Evolutionary conservation across 1,140 invertebrate genomes (phyloP).

Genomic region (Polyergus mexicanus): DNA sequence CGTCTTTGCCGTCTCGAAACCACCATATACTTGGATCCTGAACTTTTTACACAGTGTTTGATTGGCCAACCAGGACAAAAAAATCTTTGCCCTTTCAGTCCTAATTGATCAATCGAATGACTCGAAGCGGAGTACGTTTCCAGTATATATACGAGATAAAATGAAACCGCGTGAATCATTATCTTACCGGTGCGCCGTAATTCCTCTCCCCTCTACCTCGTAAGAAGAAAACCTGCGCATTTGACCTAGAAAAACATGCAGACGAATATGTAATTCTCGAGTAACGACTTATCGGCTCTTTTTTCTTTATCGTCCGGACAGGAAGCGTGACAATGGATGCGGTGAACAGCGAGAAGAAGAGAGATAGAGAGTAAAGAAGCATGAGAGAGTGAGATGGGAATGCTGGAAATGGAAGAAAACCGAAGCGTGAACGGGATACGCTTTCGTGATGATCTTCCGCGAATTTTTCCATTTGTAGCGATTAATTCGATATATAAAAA

Average conservation of each 20-base stretch:
- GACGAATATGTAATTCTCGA: conserved; percentile 22
- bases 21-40: too few relatives aligned
- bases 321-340: conserved; percentile 8
- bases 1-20: conserved; percentile 60
- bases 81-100: too few relatives aligned
- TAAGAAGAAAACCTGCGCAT: conserved; percentile 29
- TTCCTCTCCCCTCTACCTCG: not conserved
- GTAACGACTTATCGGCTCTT: not conserved
- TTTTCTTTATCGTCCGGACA: conserved; percentile 17
- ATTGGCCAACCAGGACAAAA: too few relatives aligned
- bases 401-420: conserved; percentile 35
- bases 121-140: too few relatives aligned
- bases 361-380: not conserved
- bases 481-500: conserved; percentile 35
- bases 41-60: too few relatives aligned
- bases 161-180: conserved; percentile 65
- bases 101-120: too few relatives aligned
- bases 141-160: conserved; percentile 33
- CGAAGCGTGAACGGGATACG: not conserved
- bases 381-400: not conserved
- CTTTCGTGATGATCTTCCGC: not conserved
- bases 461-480: not conserved
- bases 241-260: conserved; percentile 34
- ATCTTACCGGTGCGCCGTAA: not conserved
- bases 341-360: not conserved